A percentile compares a stretch with the other conserved stretches of the same genome.
These are phyloP conservation scores for Tachuris rubrigastra DNA, from an alignment of 2,113 vertebrate species.

Conservation along the genomic window DNA sequence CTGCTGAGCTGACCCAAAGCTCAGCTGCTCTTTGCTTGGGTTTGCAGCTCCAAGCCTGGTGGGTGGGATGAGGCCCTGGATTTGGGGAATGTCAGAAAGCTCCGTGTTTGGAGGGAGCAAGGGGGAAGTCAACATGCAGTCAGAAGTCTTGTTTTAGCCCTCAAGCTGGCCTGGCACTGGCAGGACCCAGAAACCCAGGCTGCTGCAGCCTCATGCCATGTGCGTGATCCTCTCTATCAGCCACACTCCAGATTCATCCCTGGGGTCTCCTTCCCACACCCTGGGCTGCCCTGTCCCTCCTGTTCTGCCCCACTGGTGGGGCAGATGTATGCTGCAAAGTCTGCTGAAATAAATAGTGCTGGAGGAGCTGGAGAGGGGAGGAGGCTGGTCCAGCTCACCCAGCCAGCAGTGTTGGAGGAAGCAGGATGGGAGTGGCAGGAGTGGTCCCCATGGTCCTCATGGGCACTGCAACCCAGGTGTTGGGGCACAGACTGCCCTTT, in stretches of 20 bases:
- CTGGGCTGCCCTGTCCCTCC: background rate
- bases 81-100: background rate
- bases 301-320: background rate
- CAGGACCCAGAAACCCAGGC: background rate
- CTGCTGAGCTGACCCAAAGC: constrained; percentile 9
- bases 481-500: background rate
- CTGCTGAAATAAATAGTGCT: background rate
- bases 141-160: background rate
- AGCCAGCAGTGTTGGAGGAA: background rate
- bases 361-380: background rate
- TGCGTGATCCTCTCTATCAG: background rate
- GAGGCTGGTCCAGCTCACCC: background rate
- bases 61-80: background rate
- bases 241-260: background rate
- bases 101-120: background rate
- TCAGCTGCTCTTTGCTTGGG: background rate
- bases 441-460: accelerated
- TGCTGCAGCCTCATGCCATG: background rate
- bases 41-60: background rate
- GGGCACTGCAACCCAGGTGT: background rate
- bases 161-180: background rate
- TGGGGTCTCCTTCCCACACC: background rate
- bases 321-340: background rate
- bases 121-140: background rate
- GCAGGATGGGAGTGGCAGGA: accelerated